Evolutionary conservation across 2,888 invertebrate species (phyloP).

Genomic region (Megaustenia siamemsis): DNA sequence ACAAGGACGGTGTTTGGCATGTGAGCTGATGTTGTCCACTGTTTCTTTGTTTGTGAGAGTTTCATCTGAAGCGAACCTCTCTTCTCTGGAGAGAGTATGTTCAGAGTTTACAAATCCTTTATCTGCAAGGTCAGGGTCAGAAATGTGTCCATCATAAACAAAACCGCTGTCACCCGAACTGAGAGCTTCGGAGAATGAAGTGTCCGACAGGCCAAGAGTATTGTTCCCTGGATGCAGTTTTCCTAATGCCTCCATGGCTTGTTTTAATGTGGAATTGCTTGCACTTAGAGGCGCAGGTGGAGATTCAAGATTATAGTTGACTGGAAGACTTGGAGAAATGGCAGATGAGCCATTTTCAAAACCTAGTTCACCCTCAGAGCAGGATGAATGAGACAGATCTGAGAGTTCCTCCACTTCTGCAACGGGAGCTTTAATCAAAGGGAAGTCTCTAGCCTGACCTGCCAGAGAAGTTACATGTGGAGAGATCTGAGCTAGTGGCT

Average conservation of each 20-base stretch:
- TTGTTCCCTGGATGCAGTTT: constrained; percentile 50
- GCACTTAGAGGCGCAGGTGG: neutral
- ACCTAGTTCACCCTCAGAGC: constrained; percentile 56
- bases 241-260: constrained; percentile 51
- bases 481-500: constrained; percentile 19
- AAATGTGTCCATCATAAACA: constrained; percentile 58
- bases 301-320: constrained; percentile 13
- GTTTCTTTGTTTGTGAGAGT: constrained; percentile 45
- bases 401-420: constrained; percentile 61
- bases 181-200: constrained; percentile 56
- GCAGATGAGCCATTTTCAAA: constrained; percentile 33
- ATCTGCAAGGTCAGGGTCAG: constrained; percentile 59
- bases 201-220: constrained; percentile 50
- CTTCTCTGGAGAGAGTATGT: constrained; percentile 23
- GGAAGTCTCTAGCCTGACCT: constrained; percentile 44
- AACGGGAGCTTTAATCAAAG: constrained; percentile 60
- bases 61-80: constrained; percentile 44
- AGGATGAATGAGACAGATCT: constrained; percentile 60
- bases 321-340: constrained; percentile 50
- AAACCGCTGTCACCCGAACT: constrained; percentile 62
- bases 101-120: constrained; percentile 30
- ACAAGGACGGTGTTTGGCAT: neutral
- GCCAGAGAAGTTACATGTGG: constrained; percentile 28
- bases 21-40: neutral
- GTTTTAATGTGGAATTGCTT: constrained; percentile 43